Evolutionary conservation across 2,888 invertebrate genomes (phyloP).

Genomic region (Chaitophorus viminalis): DNA sequence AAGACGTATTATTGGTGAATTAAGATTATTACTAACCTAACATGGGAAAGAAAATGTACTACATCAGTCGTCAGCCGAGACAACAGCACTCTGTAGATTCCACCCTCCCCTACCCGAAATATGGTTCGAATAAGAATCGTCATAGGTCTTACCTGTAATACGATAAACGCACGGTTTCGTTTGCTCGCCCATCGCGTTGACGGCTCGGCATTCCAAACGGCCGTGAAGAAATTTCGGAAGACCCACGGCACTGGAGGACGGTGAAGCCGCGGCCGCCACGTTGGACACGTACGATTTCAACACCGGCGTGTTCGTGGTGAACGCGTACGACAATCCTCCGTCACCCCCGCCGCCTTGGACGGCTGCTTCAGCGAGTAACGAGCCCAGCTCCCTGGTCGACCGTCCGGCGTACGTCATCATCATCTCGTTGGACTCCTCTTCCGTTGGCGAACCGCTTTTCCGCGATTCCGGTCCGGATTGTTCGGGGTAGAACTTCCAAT

Average conservation of each 20-base stretch:
- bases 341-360: background rate
- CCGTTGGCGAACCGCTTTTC: background rate
- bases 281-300: slow-evolving; percentile 36
- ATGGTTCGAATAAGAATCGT: background rate
- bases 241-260: background rate
- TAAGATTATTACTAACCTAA: too few relatives aligned
- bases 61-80: too few relatives aligned
- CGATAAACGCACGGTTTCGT: slow-evolving; percentile 49
- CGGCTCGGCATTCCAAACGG: slow-evolving; percentile 48
- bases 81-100: too few relatives aligned
- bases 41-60: too few relatives aligned
- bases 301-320: slow-evolving; percentile 42
- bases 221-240: slow-evolving; percentile 18
- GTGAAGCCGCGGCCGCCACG: slow-evolving; percentile 29
- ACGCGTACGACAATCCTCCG: slow-evolving; percentile 23
- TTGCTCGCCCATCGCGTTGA: slow-evolving; percentile 44
- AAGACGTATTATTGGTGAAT: too few relatives aligned
- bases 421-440: background rate
- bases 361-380: background rate
- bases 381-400: background rate
- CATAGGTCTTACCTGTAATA: slow-evolving; percentile 23
- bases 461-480: background rate
- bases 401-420: background rate
- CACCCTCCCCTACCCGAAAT: too few relatives aligned
- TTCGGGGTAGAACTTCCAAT: slow-evolving; percentile 42